Base-by-base conservation (phyloP, 2,888 invertebrate species). In the Physocephala rufipes region DNA sequence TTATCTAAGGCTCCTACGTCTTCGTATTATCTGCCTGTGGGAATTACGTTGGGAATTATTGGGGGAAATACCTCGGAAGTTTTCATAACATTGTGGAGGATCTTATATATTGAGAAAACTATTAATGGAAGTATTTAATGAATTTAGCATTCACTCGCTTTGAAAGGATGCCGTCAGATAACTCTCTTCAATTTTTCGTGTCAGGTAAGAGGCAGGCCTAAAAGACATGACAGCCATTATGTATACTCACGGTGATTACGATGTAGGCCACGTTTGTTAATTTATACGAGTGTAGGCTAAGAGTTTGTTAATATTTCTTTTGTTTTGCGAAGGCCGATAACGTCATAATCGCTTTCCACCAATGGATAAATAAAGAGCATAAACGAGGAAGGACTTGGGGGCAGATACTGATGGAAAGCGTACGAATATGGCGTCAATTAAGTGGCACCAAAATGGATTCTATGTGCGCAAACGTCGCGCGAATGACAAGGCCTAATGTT, bases 371-470 rank as follows among this genome's bases (percentile, higher is more conserved):
- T 28, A 30, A 61, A 61, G 62, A 2, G 19, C 43, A 45, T 24
- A 9, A 62, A 30, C 12, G 15, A 28, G n/a, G 19, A 62, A 26
- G 15, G 47, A 63, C 15, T 59, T 62, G 36, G 36, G 30, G 16
- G 61, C n/a, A 30, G 61, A n/a, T 62, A 43, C 61, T 28, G n/a
- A 62, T 21, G 19, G 13, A 49, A 24, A 24, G n/a, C 2, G 45
- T n/a, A 24, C n/a, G 47, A 58, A 67, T 43, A 19, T 28, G 47
- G 36, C 19, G 66, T 16, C 66, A 66, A n/a, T 55, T 19, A 61
- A 67, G 28, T 9, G 47, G 62, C n/a, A 16, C 49, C 30, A 63
- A 63, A 70, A 55, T 65, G 65, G 64, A 64, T n/a, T 28, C 59
- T 43, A 30, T 24, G 45, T 16, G 16, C 47, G 30, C 19, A 15